These are phyloP conservation scores for Catamblyrhynchus diadema DNA, from an alignment of 2,797 vertebrate genomes.

Conservation along the genomic window DNA sequence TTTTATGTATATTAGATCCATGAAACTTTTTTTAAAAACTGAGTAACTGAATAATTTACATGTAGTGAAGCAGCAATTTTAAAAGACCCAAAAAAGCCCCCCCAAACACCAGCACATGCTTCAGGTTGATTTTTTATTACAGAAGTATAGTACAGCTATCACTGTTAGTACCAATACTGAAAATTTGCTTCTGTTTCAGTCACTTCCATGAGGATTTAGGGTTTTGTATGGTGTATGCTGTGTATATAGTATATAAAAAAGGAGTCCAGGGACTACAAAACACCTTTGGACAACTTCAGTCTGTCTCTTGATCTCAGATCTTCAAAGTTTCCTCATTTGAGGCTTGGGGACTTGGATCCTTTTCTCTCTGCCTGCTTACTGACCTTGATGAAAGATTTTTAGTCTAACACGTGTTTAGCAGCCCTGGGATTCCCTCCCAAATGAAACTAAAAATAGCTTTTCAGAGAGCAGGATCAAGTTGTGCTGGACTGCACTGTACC, in stretches of 20 bases:
- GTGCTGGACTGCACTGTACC: neutral
- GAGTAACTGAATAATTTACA: neutral
- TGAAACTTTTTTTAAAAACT: neutral
- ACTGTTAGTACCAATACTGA: neutral
- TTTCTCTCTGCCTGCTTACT: neutral
- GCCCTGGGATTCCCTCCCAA: neutral
- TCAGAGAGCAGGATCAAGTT: neutral
- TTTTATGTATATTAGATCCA: neutral
- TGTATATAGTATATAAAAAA: fast-evolving
- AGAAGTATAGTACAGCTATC: neutral
- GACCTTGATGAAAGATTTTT: neutral
- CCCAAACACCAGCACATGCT: neutral
- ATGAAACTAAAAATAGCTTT: neutral
- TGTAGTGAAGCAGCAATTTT: neutral
- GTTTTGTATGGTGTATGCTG: fast-evolving
- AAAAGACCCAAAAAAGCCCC: neutral
- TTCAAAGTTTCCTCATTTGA: neutral
- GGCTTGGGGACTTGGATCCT: neutral
- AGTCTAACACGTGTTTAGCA: neutral
- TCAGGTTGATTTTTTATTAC: neutral
- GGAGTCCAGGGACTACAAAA: neutral
- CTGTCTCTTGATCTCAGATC: neutral
- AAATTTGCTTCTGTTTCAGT: neutral
- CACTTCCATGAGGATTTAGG: neutral
- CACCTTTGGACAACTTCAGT: neutral